These are phyloP conservation scores for Alviniconcha strummeri DNA, from an alignment of 2,888 invertebrate genomes.

Conservation along the genomic window DNA sequence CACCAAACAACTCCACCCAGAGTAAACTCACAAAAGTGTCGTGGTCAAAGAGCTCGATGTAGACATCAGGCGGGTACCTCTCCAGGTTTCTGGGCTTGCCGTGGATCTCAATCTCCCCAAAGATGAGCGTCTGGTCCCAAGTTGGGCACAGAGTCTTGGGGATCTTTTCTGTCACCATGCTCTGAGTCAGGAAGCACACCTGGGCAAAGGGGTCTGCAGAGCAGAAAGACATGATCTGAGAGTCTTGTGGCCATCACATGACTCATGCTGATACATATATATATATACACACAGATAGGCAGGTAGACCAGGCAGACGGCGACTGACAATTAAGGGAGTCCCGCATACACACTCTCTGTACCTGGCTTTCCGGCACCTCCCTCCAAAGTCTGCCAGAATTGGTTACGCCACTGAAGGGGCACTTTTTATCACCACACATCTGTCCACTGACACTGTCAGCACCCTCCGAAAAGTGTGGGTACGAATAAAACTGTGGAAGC, in stretches of 20 bases:
- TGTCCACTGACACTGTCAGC: too few species aligned
- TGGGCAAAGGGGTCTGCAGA: conserved; percentile 73
- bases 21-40: conserved; percentile 73
- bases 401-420: too few species aligned
- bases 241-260: background rate
- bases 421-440: too few species aligned
- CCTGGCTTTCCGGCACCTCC: too few species aligned
- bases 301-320: too few species aligned
- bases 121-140: conserved; percentile 76
- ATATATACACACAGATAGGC: background rate
- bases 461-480: too few species aligned
- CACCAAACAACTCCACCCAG: too few species aligned
- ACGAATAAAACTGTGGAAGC: too few species aligned
- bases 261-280: background rate
- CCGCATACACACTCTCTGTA: too few species aligned
- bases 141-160: conserved; percentile 74
- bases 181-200: conserved; percentile 73
- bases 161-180: conserved; percentile 71
- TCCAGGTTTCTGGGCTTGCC: conserved; percentile 69
- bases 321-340: too few species aligned
- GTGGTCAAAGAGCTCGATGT: conserved; percentile 74
- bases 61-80: conserved; percentile 71
- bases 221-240: background rate
- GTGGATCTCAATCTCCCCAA: conserved; percentile 72
- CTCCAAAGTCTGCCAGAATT: too few species aligned